Evolutionary conservation across 2,888 invertebrate species (phyloP), one percentile per base, ranked within the genome.

Genomic region (Luperina nickerlii): DNA sequence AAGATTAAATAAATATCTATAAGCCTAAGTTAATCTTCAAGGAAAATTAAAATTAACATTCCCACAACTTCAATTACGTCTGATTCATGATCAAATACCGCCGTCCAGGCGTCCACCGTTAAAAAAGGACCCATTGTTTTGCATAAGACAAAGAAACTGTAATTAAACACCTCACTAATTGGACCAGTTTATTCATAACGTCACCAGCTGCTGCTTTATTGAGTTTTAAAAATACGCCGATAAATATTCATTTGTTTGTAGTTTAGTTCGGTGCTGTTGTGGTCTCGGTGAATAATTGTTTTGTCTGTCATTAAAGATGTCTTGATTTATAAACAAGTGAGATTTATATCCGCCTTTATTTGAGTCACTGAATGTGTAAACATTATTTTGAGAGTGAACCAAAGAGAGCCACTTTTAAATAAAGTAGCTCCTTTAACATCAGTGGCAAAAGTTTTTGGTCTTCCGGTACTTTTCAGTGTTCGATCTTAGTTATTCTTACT

Each of bases 131-230:
- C 76, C 68, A 81, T 86, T 88, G 87, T 90, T 88, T 89, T 83
- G 80, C 73, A 72, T 78, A 83, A 90, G 86, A 90, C 88, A 90
- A 90, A 89, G 87, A 72, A 81, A 76, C 72, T 83, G 71, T 83
- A 79, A 90, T 90, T 90, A 90, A 87, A 87, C 80, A 86, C 74
- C 86, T 79, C 82, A 75, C 88, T 90, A 89, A 90, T 90, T 90
- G 88, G 86, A 85, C 78, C 76, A 85, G 83, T 88, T 90, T 87
- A 89, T 90, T 88, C 88, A 90, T 87, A 83, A 87, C 78, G 80
- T 83, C 87, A 82, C 86, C 87, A 89, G 84, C 82, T 81, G 81
- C 67, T 70, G 79, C 76, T 85, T 89, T 89, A 89, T 89, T 90
- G 83, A 81, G 69, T 89, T 89, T 76, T 45, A 81, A 84, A 60